Evolutionary conservation across 2,797 vertebrate species (phyloP).

Genomic region (Manis crassicaudata): DNA sequence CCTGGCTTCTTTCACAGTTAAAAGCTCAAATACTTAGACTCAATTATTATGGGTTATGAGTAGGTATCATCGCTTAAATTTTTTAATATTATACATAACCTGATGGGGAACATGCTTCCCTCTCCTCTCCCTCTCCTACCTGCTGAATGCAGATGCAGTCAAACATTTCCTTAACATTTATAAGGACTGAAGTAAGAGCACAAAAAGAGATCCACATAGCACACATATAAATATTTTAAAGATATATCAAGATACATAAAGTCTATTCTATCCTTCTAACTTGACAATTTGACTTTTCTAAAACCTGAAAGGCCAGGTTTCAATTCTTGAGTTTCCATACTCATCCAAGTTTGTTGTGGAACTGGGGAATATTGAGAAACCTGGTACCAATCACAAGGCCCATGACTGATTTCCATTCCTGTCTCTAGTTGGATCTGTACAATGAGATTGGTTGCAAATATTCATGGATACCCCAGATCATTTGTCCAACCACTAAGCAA

Average conservation of each 20-base stretch:
- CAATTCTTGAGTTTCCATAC: neutral
- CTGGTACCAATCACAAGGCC: neutral
- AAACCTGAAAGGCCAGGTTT: neutral
- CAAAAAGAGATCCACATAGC: neutral
- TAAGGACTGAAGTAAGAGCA: neutral
- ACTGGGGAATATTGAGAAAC: neutral
- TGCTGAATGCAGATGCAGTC: neutral
- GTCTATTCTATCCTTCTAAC: neutral
- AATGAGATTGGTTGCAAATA: neutral
- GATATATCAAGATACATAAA: neutral
- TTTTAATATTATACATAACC: neutral
- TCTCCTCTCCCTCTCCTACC: neutral
- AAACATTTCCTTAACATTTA: neutral
- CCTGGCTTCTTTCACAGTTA: neutral
- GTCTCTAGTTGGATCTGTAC: neutral
- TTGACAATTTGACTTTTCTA: neutral
- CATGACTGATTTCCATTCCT: neutral
- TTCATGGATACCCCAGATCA: neutral
- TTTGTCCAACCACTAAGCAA: accelerated
- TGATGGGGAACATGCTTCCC: neutral
- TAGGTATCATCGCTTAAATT: neutral
- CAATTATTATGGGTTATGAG: neutral
- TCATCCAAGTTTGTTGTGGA: neutral
- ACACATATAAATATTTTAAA: neutral
- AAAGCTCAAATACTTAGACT: too few relatives aligned